A percentile compares a stretch with the other conserved stretches of the same genome.
Conservation (phyloP, 1,140 invertebrate genomes). For the Aricia agestis region DNA sequence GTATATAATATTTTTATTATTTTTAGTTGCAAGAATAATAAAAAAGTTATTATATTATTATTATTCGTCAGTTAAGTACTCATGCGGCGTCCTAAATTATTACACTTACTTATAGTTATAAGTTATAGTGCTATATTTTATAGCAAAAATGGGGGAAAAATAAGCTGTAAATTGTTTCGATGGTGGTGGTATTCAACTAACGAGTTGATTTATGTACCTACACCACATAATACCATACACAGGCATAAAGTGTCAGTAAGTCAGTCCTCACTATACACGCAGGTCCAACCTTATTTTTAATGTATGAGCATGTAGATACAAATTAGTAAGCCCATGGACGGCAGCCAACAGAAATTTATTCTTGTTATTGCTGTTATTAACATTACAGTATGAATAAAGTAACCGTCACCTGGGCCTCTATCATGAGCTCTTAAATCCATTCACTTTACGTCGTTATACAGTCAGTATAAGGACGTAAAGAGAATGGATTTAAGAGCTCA, state of each 20-base stretch:
- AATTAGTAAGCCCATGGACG: not conserved
- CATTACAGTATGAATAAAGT: not conserved
- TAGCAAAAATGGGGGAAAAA: not conserved
- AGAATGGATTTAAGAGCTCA: no score
- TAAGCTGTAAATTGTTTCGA: conserved; percentile 7
- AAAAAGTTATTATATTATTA: no score
- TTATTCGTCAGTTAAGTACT: no score
- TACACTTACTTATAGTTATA: not conserved
- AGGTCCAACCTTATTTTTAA: not conserved
- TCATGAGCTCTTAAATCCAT: no score
- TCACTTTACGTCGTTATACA: no score
- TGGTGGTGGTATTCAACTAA: not conserved
- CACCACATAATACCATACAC: not conserved
- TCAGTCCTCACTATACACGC: not conserved
- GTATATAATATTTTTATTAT: no score
- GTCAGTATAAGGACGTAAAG: no score
- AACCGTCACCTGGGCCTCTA: not conserved
- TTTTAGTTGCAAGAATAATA: no score
- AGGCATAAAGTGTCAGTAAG: not conserved
- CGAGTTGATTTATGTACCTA: not conserved
- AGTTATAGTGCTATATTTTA: conserved; percentile 1
- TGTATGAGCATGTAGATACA: conserved; percentile 1
- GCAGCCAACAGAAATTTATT: not conserved
- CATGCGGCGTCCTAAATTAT: not conserved
- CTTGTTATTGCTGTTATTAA: not conserved